Conservation (phyloP, 2,888 invertebrate species). For the Pammene aurita region DNA sequence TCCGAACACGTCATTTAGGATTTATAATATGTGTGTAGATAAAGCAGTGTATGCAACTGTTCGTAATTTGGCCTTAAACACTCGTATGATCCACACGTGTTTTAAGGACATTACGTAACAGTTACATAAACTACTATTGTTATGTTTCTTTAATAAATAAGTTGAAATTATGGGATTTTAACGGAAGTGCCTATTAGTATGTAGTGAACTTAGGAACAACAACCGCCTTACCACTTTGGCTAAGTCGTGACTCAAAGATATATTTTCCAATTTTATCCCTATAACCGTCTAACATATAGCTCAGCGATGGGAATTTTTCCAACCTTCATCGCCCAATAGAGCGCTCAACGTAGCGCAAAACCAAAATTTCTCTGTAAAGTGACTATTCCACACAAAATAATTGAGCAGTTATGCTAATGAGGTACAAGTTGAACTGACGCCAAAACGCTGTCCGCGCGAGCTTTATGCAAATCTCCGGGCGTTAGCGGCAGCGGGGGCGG, state of each 20-base stretch:
- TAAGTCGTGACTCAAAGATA: background rate
- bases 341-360: slow-evolving; percentile 63
- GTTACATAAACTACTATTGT: no score
- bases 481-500: slow-evolving; percentile 51
- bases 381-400: slow-evolving; percentile 77
- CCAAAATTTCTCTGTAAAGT: slow-evolving; percentile 74
- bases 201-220: no score
- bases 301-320: slow-evolving; percentile 50
- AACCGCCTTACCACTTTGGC: no score
- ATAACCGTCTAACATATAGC: background rate
- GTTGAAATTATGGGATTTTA: no score
- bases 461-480: slow-evolving; percentile 72
- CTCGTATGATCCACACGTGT: no score
- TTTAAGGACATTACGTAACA: no score
- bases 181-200: no score
- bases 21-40: no score
- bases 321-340: slow-evolving; percentile 54
- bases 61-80: no score
- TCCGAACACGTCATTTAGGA: no score
- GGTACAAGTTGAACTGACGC: slow-evolving; percentile 75
- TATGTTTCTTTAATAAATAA: no score
- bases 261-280: slow-evolving; percentile 11
- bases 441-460: slow-evolving; percentile 72
- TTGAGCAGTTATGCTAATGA: slow-evolving; percentile 81
- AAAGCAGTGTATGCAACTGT: no score